These are phyloP conservation scores for Stichodactyla helianthus DNA, from an alignment of 64 coral and sea anemone genomes.

Conservation along the genomic window DNA sequence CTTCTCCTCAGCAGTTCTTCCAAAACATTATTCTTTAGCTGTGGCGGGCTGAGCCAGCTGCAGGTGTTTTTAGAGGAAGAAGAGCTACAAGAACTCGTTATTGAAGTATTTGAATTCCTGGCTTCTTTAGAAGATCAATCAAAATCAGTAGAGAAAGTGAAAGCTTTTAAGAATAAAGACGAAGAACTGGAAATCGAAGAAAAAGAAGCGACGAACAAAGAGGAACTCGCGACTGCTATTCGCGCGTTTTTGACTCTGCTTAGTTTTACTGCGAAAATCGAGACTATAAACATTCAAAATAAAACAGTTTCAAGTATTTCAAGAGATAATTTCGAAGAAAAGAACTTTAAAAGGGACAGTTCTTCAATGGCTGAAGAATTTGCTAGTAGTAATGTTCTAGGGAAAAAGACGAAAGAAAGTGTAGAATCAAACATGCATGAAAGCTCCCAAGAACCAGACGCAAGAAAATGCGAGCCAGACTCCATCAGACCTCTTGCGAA, in stretches of 20 bases:
- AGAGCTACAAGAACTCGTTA: conserved; percentile 43
- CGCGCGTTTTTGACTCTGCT: conserved; percentile 41
- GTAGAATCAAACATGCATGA: too few relatives aligned
- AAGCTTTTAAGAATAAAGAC: neutral
- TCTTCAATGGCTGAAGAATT: neutral
- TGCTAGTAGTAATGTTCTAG: neutral
- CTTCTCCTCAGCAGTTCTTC: conserved; percentile 38
- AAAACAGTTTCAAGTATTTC: neutral
- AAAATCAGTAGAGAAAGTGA: neutral
- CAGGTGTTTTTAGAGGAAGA: conserved; percentile 31
- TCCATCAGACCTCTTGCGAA: neutral
- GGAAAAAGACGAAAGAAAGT: too few relatives aligned
- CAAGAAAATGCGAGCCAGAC: neutral
- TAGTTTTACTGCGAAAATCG: conserved; percentile 22
- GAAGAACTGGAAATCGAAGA: neutral
- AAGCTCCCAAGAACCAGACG: neutral
- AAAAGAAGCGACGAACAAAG: neutral
- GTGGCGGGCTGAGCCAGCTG: conserved; percentile 52
- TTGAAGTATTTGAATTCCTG: conserved; percentile 49
- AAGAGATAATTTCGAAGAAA: neutral
- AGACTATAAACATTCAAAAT: neutral
- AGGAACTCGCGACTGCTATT: conserved; percentile 10
- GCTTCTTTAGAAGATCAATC: conserved; percentile 32
- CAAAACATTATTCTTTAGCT: conserved; percentile 37
- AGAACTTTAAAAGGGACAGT: neutral